These are phyloP conservation scores for Chironomus tepperi DNA, from an alignment of 1,140 invertebrate genomes.

Conservation along the genomic window DNA sequence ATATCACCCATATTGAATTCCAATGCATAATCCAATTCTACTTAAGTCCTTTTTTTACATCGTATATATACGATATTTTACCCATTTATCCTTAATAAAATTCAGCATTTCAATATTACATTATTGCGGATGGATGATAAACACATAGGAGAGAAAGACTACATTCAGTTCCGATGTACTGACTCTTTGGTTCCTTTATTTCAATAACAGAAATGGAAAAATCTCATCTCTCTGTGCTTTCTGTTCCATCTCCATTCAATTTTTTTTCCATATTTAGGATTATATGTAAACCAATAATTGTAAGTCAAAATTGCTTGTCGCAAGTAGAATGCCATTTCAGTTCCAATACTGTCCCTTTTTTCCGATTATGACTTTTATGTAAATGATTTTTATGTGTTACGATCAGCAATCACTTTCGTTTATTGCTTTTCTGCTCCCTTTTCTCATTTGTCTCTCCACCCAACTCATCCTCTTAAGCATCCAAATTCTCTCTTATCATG, in stretches of 20 bases:
- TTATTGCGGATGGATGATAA: no score
- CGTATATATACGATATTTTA: no score
- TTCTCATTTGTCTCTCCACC: not conserved
- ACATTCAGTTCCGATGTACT: no score
- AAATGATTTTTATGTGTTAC: slow-evolving; percentile 9
- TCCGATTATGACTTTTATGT: not conserved
- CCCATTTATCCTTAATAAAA: no score
- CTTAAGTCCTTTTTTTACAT: no score
- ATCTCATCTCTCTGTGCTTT: no score
- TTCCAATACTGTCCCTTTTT: not conserved
- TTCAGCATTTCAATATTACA: no score
- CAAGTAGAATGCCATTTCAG: not conserved
- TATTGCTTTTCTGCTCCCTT: not conserved
- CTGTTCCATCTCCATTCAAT: not conserved
- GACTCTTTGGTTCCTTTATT: not conserved
- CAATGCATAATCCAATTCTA: no score
- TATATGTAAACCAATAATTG: slow-evolving; percentile 10
- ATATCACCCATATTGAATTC: no score
- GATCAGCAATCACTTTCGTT: slow-evolving; percentile 6
- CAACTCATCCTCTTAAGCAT: no score
- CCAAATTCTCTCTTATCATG: no score
- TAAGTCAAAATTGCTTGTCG: slow-evolving; percentile 10
- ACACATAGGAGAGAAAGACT: no score
- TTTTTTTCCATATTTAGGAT: not conserved
- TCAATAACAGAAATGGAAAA: not conserved